Conservation (phyloP, 1,140 invertebrate genomes). For the Diprion similis region DNA sequence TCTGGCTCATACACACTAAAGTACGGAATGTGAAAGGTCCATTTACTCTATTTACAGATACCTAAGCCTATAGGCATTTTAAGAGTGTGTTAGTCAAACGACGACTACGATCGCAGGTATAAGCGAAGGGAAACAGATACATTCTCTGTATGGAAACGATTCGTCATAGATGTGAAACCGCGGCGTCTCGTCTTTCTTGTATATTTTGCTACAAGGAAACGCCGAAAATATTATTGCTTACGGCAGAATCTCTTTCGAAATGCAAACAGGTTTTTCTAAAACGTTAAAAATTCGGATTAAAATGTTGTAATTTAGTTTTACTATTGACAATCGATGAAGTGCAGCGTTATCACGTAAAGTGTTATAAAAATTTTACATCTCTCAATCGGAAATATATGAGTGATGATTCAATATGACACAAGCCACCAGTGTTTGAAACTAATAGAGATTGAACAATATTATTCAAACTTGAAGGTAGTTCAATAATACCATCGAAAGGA, state of each 20-base stretch:
- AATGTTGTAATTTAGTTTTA: neutral
- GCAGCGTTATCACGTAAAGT: neutral
- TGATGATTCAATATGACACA: neutral
- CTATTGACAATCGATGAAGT: neutral
- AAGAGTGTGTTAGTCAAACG: neutral
- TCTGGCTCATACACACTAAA: neutral
- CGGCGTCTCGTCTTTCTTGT: neutral
- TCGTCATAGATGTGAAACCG: neutral
- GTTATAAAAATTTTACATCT: neutral
- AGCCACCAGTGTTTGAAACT: neutral
- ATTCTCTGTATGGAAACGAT: neutral
- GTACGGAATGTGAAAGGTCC: neutral
- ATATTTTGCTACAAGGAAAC: neutral
- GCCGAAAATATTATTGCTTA: neutral
- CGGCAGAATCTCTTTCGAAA: neutral
- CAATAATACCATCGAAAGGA: too few species aligned
- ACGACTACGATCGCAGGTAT: neutral
- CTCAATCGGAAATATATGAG: neutral
- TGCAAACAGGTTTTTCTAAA: neutral
- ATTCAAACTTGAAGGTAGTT: too few species aligned
- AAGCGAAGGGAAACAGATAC: neutral
- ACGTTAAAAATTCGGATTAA: neutral
- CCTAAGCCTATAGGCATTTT: neutral
- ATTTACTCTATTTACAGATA: neutral
- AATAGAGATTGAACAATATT: too few species aligned